Conservation (phyloP, 2,888 invertebrate species). For the Cryptophagus acutangulus region DNA sequence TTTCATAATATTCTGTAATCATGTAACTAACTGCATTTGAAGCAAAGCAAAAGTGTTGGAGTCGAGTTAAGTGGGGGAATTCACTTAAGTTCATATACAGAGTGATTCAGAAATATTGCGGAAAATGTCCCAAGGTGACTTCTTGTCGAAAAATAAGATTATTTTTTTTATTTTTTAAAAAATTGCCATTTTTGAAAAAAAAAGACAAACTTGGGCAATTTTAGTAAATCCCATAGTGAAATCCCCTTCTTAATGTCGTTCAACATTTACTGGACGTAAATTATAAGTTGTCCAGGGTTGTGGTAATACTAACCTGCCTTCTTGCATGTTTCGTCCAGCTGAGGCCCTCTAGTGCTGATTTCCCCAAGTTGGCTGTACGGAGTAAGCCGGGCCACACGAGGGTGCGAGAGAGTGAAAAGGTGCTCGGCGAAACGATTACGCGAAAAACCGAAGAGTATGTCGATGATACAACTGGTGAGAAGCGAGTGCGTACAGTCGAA, state of each 20-base stretch:
- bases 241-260: too few species aligned
- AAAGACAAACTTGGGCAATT: constrained; percentile 3
- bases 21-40: too few species aligned
- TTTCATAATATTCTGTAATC: too few species aligned
- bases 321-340: constrained; percentile 46
- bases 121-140: too few species aligned
- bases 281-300: constrained; percentile 35
- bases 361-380: constrained; percentile 83
- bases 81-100: too few species aligned
- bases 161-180: too few species aligned
- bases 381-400: constrained; percentile 79
- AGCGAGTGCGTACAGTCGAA: constrained; percentile 84
- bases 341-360: constrained; percentile 62
- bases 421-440: constrained; percentile 83
- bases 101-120: too few species aligned
- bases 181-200: too few species aligned
- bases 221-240: constrained; percentile 3
- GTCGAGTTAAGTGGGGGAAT: too few species aligned
- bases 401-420: constrained; percentile 84
- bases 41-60: too few species aligned
- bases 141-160: too few species aligned
- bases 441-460: constrained; percentile 82
- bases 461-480: constrained; percentile 80
- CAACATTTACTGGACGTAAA: too few species aligned
- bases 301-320: constrained; percentile 43